Base-by-base conservation (phyloP, 2,113 vertebrate genomes). In the Lagenorhynchus albirostris region DNA sequence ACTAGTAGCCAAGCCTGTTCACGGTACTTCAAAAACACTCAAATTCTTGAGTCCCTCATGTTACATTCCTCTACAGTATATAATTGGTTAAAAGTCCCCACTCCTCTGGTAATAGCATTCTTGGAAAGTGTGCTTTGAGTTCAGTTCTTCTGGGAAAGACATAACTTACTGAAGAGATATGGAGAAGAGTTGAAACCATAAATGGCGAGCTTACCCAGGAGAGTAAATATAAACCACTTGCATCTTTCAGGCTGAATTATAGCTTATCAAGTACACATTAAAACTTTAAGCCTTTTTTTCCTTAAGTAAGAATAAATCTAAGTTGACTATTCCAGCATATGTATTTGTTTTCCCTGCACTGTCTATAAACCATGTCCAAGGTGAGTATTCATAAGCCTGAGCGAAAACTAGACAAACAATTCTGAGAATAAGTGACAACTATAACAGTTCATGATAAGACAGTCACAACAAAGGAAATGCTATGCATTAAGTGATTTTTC, bases 221-320 rank as follows among this genome's bases (percentile, higher is more conserved):
- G 95, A 97, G 92, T 96, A 94, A 97, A 96, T 91, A 95, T 67
- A 96, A 98, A 96, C 92, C 11, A 20, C 93, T 93, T 97, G 89
- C 83, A 88, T 98, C 94, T 98, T 97, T 89, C 87, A 96, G 88
- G 83, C 90, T 96, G 96, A 97, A 92, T 95, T 97, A 95, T 70
- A 91, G 94, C 92, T 97, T 95, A 98, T 97, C 96, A 98, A 90
- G 83, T 55, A 92, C 90, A 96, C 90, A 95, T 98, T 97, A 98
- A 98, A 97, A 95, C 95, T 97, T 97, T 96, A 98, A 97, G 94
- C 74, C 31, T 93, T 95, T 97, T 97, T 95, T 97, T 91, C 67
- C 92, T 97, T 92, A 97, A 97, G 94, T 97, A 97, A 97, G 89
- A 98, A 97, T 98, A 98, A 98, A 98, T 98, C 96, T 94, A 96